A percentile compares a stretch with the other conserved stretches of the same genome.
These are phyloP conservation scores for Ceryle rudis DNA, from an alignment of 2,797 vertebrate species.

Conservation along the genomic window DNA sequence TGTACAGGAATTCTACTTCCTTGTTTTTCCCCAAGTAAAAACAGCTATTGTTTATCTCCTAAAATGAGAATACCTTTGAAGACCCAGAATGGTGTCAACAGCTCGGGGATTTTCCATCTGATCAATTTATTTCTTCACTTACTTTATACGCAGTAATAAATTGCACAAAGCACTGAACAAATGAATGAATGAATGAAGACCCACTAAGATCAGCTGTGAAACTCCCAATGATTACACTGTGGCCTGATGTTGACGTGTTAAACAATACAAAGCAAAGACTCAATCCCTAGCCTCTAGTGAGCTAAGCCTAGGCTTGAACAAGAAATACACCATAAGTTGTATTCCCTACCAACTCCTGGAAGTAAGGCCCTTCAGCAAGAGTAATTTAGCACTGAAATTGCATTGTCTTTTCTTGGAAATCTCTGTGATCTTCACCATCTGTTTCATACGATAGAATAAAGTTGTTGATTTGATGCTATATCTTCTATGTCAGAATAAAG, in stretches of 20 bases:
- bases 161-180: background rate
- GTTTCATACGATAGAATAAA: conserved; percentile 48
- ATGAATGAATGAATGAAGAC: background rate
- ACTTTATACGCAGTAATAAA: background rate
- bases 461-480: conserved; percentile 40
- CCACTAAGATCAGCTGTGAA: background rate
- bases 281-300: background rate
- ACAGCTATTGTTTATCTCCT: background rate
- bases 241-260: background rate
- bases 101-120: background rate
- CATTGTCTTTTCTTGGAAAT: conserved; percentile 49
- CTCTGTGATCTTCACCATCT: conserved; percentile 58
- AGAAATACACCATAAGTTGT: background rate
- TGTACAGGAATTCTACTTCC: background rate
- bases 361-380: background rate
- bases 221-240: background rate
- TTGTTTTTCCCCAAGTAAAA: background rate
- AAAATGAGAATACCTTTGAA: background rate
- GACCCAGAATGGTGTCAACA: background rate
- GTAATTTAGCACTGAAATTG: conserved; percentile 50
- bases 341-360: background rate
- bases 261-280: background rate
- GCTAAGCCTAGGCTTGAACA: background rate
- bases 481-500: conserved; percentile 56
- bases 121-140: background rate